phyloP scores from a whole-genome alignment of 2,888 invertebrate species.

The Ichneumoninae sp. region DNA sequence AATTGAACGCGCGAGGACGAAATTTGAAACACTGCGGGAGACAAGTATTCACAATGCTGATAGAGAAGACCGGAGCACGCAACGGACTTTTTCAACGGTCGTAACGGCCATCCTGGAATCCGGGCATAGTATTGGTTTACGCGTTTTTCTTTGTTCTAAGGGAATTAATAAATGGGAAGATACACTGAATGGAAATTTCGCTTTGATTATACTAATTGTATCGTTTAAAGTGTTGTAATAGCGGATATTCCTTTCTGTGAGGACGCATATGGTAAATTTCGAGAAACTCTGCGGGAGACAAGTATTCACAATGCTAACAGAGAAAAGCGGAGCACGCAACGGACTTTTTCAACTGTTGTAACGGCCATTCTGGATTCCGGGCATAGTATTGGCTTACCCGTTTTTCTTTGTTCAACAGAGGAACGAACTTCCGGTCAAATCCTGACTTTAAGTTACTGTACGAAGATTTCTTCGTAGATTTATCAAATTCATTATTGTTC shows the following conservation, averaged over 20 bases:
- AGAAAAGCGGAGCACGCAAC: conserved; percentile 20
- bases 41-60: conserved; percentile 26
- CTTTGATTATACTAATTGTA: too few species aligned
- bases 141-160: background rate
- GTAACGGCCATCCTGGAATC: background rate
- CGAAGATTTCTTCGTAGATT: background rate
- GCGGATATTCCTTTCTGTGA: background rate
- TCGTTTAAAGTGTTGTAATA: too few species aligned
- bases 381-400: background rate
- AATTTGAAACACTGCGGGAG: conserved; percentile 42
- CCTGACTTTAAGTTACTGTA: background rate
- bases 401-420: background rate
- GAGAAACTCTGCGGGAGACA: conserved; percentile 32
- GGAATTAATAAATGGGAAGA: too few species aligned
- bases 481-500: background rate
- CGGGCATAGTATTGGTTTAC: background rate
- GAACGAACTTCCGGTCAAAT: too few species aligned
- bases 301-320: conserved; percentile 18
- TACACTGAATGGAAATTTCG: too few species aligned
- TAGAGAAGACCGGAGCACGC: conserved; percentile 17
- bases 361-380: background rate
- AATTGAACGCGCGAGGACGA: conserved; percentile 54
- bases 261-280: conserved; percentile 26
- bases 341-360: conserved; percentile 25
- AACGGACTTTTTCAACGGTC: conserved; percentile 31